These are phyloP conservation scores for Diplogasteroides magnus DNA, from an alignment of 1,140 invertebrate genomes.

Conservation along the genomic window DNA sequence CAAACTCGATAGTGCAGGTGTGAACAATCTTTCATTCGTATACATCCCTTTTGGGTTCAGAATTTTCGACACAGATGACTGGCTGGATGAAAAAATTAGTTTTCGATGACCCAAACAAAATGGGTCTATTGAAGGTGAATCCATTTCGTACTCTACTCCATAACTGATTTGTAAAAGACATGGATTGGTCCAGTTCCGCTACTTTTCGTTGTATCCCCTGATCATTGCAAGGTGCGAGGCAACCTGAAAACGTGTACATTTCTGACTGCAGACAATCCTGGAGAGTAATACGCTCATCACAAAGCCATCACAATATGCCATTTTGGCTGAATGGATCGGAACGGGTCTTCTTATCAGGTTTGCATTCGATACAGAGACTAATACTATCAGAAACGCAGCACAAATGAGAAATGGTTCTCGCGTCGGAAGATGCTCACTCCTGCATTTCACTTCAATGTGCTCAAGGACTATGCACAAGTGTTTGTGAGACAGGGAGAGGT, in stretches of 20 bases:
- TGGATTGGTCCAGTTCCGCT: constrained; percentile 34
- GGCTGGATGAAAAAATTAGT: neutral
- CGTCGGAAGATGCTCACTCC: constrained; percentile 79
- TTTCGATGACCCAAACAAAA: no score
- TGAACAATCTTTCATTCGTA: no score
- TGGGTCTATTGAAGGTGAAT: constrained; percentile 16
- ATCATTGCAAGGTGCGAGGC: constrained; percentile 17
- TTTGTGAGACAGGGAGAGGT: constrained; percentile 71
- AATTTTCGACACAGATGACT: neutral
- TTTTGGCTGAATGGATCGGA: constrained; percentile 73
- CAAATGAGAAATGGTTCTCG: constrained; percentile 70
- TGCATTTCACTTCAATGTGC: constrained; percentile 75
- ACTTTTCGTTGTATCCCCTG: constrained; percentile 15
- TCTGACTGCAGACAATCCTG: constrained; percentile 65
- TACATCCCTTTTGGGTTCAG: no score
- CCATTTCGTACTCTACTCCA: neutral
- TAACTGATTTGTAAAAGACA: neutral
- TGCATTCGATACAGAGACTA: neutral
- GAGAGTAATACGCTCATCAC: constrained; percentile 71
- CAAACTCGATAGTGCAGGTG: constrained; percentile 58
- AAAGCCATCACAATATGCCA: constrained; percentile 70
- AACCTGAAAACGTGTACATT: constrained; percentile 37
- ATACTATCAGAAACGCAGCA: constrained; percentile 59
- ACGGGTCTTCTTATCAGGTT: constrained; percentile 73
- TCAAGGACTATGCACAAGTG: constrained; percentile 74